Percentiles rank a stretch among this genome's conserved stretches.
Evolutionary conservation across 2,888 invertebrate genomes (phyloP).

Genomic region (Dusona sp.): DNA sequence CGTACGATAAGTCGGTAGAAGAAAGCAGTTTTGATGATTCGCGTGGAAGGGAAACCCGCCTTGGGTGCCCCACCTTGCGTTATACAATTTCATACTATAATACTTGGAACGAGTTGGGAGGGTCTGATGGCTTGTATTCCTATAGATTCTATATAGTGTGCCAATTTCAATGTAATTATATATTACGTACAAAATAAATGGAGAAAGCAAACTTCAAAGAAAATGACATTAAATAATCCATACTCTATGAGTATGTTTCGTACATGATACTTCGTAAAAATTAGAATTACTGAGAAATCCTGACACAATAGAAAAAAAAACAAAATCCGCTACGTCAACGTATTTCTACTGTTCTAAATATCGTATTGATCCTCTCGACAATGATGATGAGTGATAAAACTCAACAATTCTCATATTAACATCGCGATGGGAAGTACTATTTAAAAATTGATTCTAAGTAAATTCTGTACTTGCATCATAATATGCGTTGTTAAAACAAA

Average conservation of each 20-base stretch:
- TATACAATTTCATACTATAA: slow-evolving; percentile 28
- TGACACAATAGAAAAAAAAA: not conserved
- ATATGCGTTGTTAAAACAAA: not conserved
- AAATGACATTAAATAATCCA: not conserved
- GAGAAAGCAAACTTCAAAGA: slow-evolving; percentile 3
- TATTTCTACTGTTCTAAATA: not conserved
- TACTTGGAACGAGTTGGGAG: slow-evolving; percentile 17
- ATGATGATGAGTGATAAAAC: not conserved
- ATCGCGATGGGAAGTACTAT: too few relatives aligned
- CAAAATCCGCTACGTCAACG: not conserved
- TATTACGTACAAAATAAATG: not conserved
- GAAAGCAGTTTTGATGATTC: slow-evolving; percentile 40
- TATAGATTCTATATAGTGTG: slow-evolving; percentile 10
- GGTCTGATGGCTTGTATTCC: slow-evolving; percentile 14
- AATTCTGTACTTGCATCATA: not conserved
- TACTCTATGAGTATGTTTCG: not conserved
- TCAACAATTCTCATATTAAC: too few relatives aligned
- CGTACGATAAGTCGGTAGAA: slow-evolving; percentile 45
- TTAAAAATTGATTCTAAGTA: not conserved
- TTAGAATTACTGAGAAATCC: not conserved
- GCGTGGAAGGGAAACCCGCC: slow-evolving; percentile 33
- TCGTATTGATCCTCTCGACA: not conserved
- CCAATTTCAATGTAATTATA: slow-evolving; percentile 27
- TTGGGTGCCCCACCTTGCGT: slow-evolving; percentile 26
- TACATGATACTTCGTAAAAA: not conserved